Conservation (phyloP, 2,113 vertebrate species). For the Lampris megalopsis region DNA sequence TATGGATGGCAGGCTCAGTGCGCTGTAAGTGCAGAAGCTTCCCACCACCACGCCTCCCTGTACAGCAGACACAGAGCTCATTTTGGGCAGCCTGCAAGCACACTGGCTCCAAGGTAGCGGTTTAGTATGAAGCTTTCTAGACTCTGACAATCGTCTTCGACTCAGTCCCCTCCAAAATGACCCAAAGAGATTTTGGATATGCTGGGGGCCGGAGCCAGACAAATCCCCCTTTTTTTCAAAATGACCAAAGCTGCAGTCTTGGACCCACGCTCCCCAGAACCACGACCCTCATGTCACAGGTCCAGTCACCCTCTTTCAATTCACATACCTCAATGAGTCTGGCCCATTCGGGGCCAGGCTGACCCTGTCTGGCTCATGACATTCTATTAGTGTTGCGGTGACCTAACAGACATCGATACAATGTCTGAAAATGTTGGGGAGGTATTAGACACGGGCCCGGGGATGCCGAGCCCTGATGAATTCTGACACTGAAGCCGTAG, state of each 20-base stretch:
- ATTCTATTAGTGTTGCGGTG: slow-evolving; percentile 53
- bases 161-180: slow-evolving; percentile 22
- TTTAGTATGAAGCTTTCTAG: slow-evolving; percentile 49
- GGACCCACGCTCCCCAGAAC: slow-evolving; percentile 11
- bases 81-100: slow-evolving; percentile 30
- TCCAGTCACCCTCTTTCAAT: slow-evolving; percentile 52
- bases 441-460: slow-evolving; percentile 44
- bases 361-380: slow-evolving; percentile 50
- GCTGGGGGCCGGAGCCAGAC: slow-evolving; percentile 49
- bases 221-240: slow-evolving; percentile 44
- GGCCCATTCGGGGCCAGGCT: slow-evolving; percentile 32
- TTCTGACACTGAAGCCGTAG: slow-evolving; percentile 34
- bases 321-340: slow-evolving; percentile 46
- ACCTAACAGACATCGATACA: slow-evolving; percentile 55
- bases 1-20: slow-evolving; percentile 49
- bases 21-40: slow-evolving; percentile 57
- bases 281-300: slow-evolving; percentile 30
- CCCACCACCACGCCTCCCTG: slow-evolving; percentile 60
- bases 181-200: slow-evolving; percentile 30
- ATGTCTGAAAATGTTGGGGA: slow-evolving; percentile 40
- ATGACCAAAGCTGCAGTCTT: slow-evolving; percentile 44
- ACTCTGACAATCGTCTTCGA: slow-evolving; percentile 24
- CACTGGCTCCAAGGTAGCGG: slow-evolving; percentile 33
- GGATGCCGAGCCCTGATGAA: slow-evolving; percentile 29
- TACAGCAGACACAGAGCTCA: slow-evolving; percentile 28